These are phyloP conservation scores for Beroe forskalii DNA, from an alignment of 37 sponge, comb jelly and placozoan species.

Conservation along the genomic window DNA sequence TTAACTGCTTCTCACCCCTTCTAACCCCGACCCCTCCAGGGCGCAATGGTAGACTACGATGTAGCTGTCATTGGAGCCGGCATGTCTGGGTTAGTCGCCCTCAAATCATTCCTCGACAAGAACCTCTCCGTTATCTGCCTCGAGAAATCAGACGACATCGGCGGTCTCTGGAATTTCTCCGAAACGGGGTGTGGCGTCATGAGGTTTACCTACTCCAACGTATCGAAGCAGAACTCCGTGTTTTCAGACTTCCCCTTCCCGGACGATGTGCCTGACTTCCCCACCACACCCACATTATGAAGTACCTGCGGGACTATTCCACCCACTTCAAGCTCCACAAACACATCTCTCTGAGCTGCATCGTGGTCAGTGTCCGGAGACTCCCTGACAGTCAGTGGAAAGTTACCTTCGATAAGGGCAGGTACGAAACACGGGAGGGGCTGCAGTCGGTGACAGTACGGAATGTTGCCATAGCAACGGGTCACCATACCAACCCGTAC, in stretches of 20 bases:
- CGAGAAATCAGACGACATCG: constrained; percentile 80
- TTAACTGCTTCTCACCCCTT: no score
- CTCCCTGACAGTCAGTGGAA: constrained; percentile 6
- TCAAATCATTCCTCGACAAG: constrained; percentile 86
- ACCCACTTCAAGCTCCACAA: constrained; percentile 72
- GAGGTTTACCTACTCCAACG: constrained; percentile 66
- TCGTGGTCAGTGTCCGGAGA: constrained; percentile 65
- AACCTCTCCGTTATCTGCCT: constrained; percentile 82
- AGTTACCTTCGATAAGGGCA: constrained; percentile 66
- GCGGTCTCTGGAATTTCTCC: constrained; percentile 88
- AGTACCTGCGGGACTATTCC: constrained; percentile 77
- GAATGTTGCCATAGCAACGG: constrained; percentile 67
- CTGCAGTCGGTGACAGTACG: constrained; percentile 25
- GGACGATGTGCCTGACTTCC: constrained; percentile 76
- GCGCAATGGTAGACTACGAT: constrained; percentile 70
- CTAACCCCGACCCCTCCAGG: neutral
- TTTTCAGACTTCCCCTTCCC: constrained; percentile 92
- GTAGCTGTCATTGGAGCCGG: constrained; percentile 94
- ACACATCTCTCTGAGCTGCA: constrained; percentile 73
- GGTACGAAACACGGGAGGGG: constrained; percentile 7
- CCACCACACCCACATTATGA: constrained; percentile 73
- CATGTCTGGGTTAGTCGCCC: constrained; percentile 79
- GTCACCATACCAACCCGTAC: constrained; percentile 65
- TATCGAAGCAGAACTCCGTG: constrained; percentile 65
- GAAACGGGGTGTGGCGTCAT: constrained; percentile 73